Evolutionary conservation across 2,888 invertebrate genomes (phyloP), one percentile per base, ranked within the genome.

Genomic region (Miltochrista miniata): DNA sequence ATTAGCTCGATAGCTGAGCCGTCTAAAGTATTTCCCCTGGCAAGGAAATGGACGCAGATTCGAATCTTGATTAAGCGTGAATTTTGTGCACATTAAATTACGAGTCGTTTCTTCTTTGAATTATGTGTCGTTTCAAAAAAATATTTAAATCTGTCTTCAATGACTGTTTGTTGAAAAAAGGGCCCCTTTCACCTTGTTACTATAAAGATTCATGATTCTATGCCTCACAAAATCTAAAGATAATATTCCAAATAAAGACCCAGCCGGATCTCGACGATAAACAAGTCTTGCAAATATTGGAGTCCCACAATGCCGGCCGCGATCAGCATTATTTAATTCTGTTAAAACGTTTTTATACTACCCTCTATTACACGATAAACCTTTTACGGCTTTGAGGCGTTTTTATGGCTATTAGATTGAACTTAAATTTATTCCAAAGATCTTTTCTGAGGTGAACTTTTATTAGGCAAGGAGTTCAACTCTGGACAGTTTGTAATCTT

Each of bases 351-450:
- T 72, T 69, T 66, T 59, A 59, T 57, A 54, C 53, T 49, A 33
- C 55, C 45, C 48, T 49, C 53, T 53, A 59, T 61, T 54, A 71
- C 68, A 61, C 56, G 68, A 61, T 62, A 73, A 73, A 63, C 66
- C 66, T 73, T 70, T 72, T 65, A 70, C 48, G 42, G 46, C 42
- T 58, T 46, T 36, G 35, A 14, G 56, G 59, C 51, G 51, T 59
- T 67, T 54, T 67, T 63, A 42, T 48, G 45, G 42, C 37, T 59
- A 57, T 66, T 51, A 66, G 55, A 60, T 55, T 49, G 47, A 71
- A 68, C 60, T 64, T 64, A 46, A 59, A 67, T 57, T 62, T 61
- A 47, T 54, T 54, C 45, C 39, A 51, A 54, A 54, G 48, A 68
- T 54, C 58, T 64, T 57, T 63, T 61, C 55, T 52, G 51, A 48